Conservation (phyloP, 2,797 vertebrate genomes). For the Gadopsis marmoratus region DNA sequence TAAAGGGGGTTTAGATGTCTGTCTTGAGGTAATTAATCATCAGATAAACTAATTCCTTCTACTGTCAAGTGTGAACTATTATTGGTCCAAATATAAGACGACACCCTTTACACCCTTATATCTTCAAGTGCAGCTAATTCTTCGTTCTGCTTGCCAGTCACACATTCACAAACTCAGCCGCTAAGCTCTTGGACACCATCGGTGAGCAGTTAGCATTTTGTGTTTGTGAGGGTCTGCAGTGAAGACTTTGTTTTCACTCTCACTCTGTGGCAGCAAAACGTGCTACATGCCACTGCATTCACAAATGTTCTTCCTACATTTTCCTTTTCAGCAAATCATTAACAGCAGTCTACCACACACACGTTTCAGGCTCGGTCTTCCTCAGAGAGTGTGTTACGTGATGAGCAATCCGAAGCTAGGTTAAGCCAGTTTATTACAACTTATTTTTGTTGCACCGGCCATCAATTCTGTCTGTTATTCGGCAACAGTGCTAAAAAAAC, state of each 20-base stretch:
- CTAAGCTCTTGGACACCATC: not conserved
- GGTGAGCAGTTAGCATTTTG: not conserved
- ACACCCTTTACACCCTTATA: not conserved
- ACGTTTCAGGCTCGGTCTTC: too few relatives aligned
- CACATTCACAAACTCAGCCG: not conserved
- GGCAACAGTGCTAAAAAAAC: not conserved
- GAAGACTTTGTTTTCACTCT: too few relatives aligned
- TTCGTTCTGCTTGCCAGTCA: not conserved
- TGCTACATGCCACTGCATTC: too few relatives aligned
- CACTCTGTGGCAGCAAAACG: not conserved
- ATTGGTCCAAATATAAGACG: not conserved
- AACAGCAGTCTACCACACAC: not conserved
- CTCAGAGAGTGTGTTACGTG: not conserved
- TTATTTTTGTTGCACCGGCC: not conserved
- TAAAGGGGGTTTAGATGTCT: not conserved
- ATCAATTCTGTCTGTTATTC: not conserved
- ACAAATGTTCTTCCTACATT: not conserved
- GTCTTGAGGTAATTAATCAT: not conserved
- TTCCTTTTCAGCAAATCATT: not conserved
- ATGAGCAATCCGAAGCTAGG: not conserved
- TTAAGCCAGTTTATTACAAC: not conserved
- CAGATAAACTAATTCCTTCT: not conserved
- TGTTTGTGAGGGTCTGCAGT: not conserved
- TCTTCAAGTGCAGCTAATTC: not conserved
- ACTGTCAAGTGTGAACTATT: not conserved